Base-by-base conservation (phyloP, 2,888 invertebrate species). In the Blastobasis adustella region DNA sequence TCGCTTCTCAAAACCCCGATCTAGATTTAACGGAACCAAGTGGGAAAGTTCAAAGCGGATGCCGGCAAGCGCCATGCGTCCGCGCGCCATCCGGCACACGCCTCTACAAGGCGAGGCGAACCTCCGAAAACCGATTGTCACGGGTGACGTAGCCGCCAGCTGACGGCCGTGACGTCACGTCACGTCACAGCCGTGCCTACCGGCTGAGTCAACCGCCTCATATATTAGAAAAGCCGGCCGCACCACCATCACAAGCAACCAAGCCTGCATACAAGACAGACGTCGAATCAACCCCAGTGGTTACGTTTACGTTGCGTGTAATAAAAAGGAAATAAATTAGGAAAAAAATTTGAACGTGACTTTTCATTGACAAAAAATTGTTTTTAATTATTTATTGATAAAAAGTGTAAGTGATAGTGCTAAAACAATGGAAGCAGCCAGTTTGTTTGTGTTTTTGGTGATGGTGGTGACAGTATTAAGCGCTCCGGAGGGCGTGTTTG, bases 221-320 rank as follows among this genome's bases (percentile, higher is more conserved):
- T 86, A 84, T 82, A 86, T 81, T 36, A 50, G 73, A 74, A 70
- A 70, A 69, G 68, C 65, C 67, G 65, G 69, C 58, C 55, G 66
- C 66, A 63, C 59, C 58, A 58, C 66, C 66, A 68, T 59, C 86
- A 87, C 64, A 82, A 67, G 66, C 71, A 65, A 76, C 64, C 73
- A 73, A 74, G 71, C 67, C 74, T 77, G 58, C 77, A 62, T 65
- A 66, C 67, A 61, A 69, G 71, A 56, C 69, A 71, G 81, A 86
- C 86, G 79, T 71, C 60, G 23, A 23, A 23, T 23, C 23, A 23
- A 23, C 10, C 5, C 37, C 8, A 49, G 45, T 49, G 49, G 39
- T 37, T 45, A 9, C 9, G 41, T 41, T 23, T 23, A 23, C 23
- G 23, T 23, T 23, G 23, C 23, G 23, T 23, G 10, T 45, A 23